Percentiles rank a stretch among this genome's conserved stretches.
Evolutionary conservation across 2,888 invertebrate species (phyloP).

Genomic region (Pachycephus smyrnensis): DNA sequence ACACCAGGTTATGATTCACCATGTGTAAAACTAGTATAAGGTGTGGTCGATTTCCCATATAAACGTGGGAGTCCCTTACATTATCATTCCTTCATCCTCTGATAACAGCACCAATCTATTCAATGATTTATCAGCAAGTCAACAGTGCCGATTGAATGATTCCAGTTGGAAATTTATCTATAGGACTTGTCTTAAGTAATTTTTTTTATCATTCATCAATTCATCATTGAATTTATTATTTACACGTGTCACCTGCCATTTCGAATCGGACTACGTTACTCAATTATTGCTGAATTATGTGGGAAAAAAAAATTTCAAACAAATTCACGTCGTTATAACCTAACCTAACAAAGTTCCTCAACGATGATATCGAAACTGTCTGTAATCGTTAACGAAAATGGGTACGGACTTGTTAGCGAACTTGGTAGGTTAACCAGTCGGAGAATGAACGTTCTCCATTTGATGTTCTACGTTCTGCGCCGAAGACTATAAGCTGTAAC

Average conservation of each 20-base stretch:
- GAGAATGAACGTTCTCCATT: not conserved
- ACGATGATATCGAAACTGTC: not conserved
- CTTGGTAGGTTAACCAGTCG: not conserved
- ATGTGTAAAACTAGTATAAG: conserved; percentile 13
- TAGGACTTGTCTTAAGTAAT: not conserved
- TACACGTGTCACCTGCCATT: not conserved
- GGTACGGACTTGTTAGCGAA: conserved; percentile 26
- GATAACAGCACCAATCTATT: not conserved
- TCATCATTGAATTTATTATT: not conserved
- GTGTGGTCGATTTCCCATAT: conserved; percentile 15
- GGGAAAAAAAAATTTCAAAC: not conserved
- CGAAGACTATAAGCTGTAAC: conserved; percentile 22
- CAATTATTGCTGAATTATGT: not conserved
- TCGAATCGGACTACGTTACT: not conserved
- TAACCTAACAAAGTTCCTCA: not conserved
- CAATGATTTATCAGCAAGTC: not conserved
- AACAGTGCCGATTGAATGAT: not conserved
- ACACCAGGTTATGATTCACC: conserved; percentile 40
- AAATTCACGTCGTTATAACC: not conserved
- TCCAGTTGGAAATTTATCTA: not conserved
- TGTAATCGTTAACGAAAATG: conserved; percentile 36
- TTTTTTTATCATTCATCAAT: not conserved
- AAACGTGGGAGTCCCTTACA: conserved; percentile 13
- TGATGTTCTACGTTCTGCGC: not conserved
- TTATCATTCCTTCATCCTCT: conserved; percentile 7